Evolutionary conservation across 2,797 vertebrate species (phyloP).

Genomic region (Danio aesculapii): DNA sequence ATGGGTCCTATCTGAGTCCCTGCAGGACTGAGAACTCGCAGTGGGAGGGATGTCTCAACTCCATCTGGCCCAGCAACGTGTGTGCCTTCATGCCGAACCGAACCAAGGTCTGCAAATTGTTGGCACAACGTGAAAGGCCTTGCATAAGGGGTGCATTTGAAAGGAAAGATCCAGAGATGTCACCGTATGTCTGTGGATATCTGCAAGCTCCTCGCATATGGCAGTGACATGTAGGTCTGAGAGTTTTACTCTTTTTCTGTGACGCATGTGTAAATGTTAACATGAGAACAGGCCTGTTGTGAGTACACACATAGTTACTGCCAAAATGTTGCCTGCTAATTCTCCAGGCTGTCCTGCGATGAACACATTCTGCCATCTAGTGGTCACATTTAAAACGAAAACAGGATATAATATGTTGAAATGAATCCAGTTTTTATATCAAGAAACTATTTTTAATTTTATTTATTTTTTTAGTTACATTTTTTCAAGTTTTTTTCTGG

Average conservation of each 20-base stretch:
- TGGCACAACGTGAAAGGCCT: slow-evolving; percentile 31
- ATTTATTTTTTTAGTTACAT: not conserved
- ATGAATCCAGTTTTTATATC: too few relatives aligned
- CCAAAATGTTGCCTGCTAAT: not conserved
- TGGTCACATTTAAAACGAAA: slow-evolving; percentile 29
- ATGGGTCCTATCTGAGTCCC: slow-evolving; percentile 60
- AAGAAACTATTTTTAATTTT: not conserved
- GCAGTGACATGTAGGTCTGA: slow-evolving; percentile 20
- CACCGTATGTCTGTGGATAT: slow-evolving; percentile 28
- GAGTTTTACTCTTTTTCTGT: slow-evolving; percentile 19
- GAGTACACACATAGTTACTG: not conserved
- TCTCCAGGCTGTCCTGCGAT: slow-evolving; percentile 13
- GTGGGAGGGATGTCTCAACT: slow-evolving; percentile 62
- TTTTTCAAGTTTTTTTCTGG: not conserved
- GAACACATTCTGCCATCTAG: slow-evolving; percentile 52
- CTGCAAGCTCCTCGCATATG: slow-evolving; percentile 20
- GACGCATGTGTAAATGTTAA: slow-evolving; percentile 35
- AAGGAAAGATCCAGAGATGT: slow-evolving; percentile 32
- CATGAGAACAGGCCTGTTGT: not conserved
- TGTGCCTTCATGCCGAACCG: slow-evolving; percentile 49
- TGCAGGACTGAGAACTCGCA: slow-evolving; percentile 63
- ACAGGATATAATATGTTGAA: not conserved
- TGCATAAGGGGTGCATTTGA: slow-evolving; percentile 22
- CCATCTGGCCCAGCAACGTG: slow-evolving; percentile 60
- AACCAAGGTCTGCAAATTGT: slow-evolving; percentile 51